Conservation (phyloP, 2,888 invertebrate genomes). For the Amorpha juglandis region DNA sequence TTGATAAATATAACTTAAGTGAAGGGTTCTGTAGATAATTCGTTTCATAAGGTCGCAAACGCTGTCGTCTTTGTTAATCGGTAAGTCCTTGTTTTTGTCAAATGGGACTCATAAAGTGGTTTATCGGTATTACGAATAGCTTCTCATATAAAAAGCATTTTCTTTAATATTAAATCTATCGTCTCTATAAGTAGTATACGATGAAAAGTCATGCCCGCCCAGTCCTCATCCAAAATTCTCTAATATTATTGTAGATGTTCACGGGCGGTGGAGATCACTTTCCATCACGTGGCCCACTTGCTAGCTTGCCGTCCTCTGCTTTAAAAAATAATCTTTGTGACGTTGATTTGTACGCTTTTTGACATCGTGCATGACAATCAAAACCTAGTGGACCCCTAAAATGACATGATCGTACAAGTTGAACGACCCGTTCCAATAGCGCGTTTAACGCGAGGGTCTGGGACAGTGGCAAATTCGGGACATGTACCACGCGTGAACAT, state of each 20-base stretch:
- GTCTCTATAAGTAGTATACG: too few species aligned
- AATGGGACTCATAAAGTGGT: not conserved
- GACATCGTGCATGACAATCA: not conserved
- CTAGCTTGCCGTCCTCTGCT: not conserved
- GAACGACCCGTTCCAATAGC: conserved; percentile 56
- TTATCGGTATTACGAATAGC: not conserved
- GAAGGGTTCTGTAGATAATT: conserved; percentile 13
- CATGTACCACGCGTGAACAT: conserved; percentile 8
- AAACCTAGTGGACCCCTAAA: conserved; percentile 20
- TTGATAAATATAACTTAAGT: conserved; percentile 11
- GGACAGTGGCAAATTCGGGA: conserved; percentile 15
- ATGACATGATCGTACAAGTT: conserved; percentile 50
- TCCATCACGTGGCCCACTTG: too few species aligned
- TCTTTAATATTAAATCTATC: not conserved
- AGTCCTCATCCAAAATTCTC: too few species aligned
- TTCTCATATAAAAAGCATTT: not conserved
- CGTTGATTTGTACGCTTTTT: not conserved
- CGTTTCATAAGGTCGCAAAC: not conserved
- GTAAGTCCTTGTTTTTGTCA: not conserved
- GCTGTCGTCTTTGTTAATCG: not conserved
- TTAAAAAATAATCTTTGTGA: not conserved
- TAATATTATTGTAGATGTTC: too few species aligned
- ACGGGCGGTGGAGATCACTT: too few species aligned
- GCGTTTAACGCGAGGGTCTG: conserved; percentile 19
- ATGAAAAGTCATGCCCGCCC: too few species aligned